Evolutionary conservation across 2,797 vertebrate genomes (phyloP).

Genomic region (Yasuhikotakia modesta): DNA sequence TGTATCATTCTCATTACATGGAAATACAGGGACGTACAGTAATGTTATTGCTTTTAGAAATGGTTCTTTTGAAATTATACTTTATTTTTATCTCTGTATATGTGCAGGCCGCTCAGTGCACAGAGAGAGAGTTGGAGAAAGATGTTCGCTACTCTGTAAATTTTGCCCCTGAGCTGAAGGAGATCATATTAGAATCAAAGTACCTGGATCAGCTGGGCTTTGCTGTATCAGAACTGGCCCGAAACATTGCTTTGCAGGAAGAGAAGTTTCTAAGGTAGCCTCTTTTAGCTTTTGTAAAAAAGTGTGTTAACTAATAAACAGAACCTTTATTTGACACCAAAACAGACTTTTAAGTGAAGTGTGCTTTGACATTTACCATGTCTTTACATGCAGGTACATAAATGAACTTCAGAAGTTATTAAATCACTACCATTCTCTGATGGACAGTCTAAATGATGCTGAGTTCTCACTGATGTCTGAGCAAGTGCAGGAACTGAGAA

Average conservation of each 20-base stretch:
- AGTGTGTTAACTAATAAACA: no score
- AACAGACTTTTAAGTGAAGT: not conserved
- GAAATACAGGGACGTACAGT: not conserved
- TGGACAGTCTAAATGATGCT: conserved; percentile 78
- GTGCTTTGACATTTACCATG: not conserved
- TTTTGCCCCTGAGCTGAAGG: conserved; percentile 81
- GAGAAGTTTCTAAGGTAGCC: conserved; percentile 79
- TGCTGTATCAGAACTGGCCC: conserved; percentile 76
- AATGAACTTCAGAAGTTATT: conserved; percentile 77
- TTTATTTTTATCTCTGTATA: conserved; percentile 7
- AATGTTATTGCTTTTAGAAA: not conserved
- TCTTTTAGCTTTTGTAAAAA: not conserved
- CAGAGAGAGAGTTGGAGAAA: conserved; percentile 58
- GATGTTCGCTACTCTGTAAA: conserved; percentile 75
- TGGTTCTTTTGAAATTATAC: not conserved
- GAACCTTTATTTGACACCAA: no score
- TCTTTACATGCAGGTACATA: conserved; percentile 73
- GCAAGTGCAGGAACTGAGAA: conserved; percentile 75
- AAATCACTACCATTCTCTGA: conserved; percentile 74
- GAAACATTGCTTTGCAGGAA: conserved; percentile 82
- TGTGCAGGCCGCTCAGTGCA: conserved; percentile 18
- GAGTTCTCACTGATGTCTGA: conserved; percentile 79
- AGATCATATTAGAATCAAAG: conserved; percentile 85
- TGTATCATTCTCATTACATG: not conserved
- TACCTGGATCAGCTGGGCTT: conserved; percentile 82